Evolutionary conservation across 2,888 invertebrate species (phyloP).

Genomic region (Lucinisca nassula): DNA sequence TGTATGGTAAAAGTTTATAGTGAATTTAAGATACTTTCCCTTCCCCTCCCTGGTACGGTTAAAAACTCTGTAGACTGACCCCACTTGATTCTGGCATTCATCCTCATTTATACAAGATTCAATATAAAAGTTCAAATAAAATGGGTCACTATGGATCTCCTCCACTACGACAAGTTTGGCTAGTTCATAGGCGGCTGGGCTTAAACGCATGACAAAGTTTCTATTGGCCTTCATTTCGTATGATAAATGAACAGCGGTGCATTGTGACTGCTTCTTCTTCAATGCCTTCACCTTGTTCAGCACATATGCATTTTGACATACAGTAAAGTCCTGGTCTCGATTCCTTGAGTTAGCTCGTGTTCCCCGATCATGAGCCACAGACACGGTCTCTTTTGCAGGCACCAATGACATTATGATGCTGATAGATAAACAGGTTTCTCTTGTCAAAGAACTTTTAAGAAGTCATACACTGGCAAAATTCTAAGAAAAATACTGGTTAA

Average conservation of each 20-base stretch:
- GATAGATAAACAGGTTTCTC: no score
- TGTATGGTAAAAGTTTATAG: slow-evolving; percentile 2
- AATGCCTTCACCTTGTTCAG: background rate
- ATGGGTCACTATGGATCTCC: background rate
- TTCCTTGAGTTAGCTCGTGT: no score
- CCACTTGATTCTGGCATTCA: background rate
- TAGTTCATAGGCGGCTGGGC: background rate
- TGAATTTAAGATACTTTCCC: background rate
- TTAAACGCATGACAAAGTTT: background rate
- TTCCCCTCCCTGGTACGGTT: background rate
- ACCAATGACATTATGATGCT: no score
- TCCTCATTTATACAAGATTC: background rate
- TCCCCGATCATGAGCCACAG: no score
- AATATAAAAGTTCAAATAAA: background rate
- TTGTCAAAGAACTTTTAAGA: no score
- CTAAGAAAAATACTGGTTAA: no score
- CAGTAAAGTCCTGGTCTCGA: no score
- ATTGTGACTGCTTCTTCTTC: background rate
- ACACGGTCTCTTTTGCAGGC: no score
- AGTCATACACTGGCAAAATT: no score
- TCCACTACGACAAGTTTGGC: background rate
- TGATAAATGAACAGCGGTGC: background rate
- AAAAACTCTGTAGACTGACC: background rate
- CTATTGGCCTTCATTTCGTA: slow-evolving; percentile 2
- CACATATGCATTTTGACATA: background rate